Conservation (phyloP, 1,140 invertebrate species). For the Caenorhabditis elegans region DNA sequence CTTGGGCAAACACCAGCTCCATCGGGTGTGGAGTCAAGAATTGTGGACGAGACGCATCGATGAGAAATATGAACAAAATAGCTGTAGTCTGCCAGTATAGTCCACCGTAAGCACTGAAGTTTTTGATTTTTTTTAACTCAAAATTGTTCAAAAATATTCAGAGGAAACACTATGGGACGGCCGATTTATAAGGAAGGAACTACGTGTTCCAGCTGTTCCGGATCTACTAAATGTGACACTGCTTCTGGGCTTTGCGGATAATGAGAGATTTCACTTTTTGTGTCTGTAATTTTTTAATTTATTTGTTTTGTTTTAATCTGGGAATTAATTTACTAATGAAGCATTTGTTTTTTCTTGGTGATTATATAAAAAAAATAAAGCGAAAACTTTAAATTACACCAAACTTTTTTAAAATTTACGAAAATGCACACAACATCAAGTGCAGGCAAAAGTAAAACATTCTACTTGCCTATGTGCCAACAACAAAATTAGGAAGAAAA, state of each 20-base stretch:
- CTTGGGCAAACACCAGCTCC: background rate
- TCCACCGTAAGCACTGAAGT: background rate
- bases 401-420: too few species aligned
- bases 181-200: background rate
- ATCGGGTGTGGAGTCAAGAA: constrained; percentile 10
- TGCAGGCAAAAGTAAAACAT: too few species aligned
- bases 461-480: too few species aligned
- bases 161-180: background rate
- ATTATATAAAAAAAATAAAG: too few species aligned
- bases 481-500: background rate
- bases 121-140: background rate
- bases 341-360: too few species aligned
- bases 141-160: background rate
- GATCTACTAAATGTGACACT: background rate
- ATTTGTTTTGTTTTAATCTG: background rate
- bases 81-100: background rate
- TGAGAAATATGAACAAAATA: background rate
- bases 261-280: background rate
- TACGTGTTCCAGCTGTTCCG: background rate
- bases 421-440: too few species aligned
- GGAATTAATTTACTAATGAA: too few species aligned
- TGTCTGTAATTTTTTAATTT: background rate
- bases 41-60: background rate
- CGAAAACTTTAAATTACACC: too few species aligned
- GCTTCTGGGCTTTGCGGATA: background rate